Conservation (phyloP, 2,113 vertebrate genomes). For the Chiloscyllium plagiosum region DNA sequence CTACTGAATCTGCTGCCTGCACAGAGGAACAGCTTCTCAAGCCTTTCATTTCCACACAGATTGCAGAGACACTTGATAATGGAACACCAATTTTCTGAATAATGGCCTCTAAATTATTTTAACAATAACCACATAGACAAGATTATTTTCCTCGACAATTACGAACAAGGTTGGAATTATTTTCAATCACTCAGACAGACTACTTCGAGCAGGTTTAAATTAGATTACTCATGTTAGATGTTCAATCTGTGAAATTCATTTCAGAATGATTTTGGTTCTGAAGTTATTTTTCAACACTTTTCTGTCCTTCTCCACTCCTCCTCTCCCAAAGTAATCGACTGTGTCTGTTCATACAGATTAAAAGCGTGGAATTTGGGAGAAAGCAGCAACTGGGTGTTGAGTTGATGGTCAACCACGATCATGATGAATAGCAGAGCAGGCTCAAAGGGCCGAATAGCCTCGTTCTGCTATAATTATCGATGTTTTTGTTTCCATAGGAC, state of each 20-base stretch:
- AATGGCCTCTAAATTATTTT: constrained; percentile 29
- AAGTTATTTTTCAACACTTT: not conserved
- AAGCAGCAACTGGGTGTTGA: too few species aligned
- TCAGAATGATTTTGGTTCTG: not conserved
- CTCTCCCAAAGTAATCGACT: not conserved
- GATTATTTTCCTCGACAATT: constrained; percentile 11
- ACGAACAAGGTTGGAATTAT: not conserved
- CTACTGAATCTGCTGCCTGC: not conserved
- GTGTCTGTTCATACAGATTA: not conserved
- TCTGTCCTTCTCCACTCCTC: not conserved
- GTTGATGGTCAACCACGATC: too few species aligned
- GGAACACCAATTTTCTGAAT: constrained; percentile 16
- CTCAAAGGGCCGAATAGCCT: too few species aligned
- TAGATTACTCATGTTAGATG: not conserved
- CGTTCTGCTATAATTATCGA: too few species aligned
- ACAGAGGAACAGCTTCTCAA: not conserved
- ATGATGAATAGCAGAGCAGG: too few species aligned
- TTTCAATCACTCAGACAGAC: constrained; percentile 9
- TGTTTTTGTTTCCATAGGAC: too few species aligned
- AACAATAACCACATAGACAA: not conserved
- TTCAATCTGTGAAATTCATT: not conserved
- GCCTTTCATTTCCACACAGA: not conserved
- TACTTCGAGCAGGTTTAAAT: not conserved
- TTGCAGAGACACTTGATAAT: constrained; percentile 3
- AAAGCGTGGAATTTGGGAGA: not conserved